A percentile compares a stretch with the other conserved stretches of the same genome.
Conservation (phyloP, 2,113 vertebrate species). For the Sminthopsis crassicaudata region DNA sequence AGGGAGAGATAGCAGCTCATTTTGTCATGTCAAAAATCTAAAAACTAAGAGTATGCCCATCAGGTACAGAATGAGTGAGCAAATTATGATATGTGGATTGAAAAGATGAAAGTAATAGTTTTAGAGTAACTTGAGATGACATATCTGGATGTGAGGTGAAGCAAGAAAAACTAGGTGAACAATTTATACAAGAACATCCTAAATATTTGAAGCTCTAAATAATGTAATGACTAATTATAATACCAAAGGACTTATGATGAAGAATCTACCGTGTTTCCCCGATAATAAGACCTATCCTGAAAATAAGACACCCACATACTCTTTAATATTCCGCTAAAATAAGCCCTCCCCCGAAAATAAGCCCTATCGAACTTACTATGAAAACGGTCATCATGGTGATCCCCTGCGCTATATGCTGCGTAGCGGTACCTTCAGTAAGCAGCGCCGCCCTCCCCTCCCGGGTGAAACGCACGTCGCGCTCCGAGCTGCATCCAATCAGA, state of each 20-base stretch:
- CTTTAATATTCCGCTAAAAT: too few species aligned
- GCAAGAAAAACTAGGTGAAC: background rate
- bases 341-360: too few species aligned
- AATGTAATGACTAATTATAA: background rate
- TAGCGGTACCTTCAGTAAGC: too few species aligned
- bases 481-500: too few species aligned
- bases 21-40: background rate
- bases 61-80: background rate
- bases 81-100: background rate
- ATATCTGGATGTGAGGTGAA: background rate
- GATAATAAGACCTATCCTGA: too few species aligned
- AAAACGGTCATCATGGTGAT: too few species aligned
- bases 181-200: background rate
- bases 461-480: too few species aligned
- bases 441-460: too few species aligned
- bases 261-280: background rate
- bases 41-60: background rate
- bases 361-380: too few species aligned
- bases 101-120: background rate
- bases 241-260: background rate
- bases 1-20: background rate
- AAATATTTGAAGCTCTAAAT: background rate
- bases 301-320: too few species aligned
- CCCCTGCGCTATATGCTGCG: too few species aligned
- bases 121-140: background rate